phyloP scores from a whole-genome alignment of 2,113 vertebrate species.

The Tetrao urogallus region DNA sequence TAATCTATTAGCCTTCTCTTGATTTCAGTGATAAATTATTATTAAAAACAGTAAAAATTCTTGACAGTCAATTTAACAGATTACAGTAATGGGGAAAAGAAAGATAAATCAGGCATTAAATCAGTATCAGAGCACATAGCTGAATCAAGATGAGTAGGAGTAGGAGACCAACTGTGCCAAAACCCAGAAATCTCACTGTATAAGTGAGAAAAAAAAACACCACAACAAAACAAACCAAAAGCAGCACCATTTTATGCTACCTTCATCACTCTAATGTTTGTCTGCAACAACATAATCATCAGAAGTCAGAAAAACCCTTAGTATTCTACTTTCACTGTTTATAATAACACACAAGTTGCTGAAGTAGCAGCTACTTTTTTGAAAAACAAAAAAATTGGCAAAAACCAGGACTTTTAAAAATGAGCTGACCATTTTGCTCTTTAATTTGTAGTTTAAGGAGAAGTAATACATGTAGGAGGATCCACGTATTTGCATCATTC shows the following conservation, averaged over 20 bases:
- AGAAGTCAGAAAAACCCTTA: not conserved
- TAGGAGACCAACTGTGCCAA: not conserved
- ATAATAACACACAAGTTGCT: not conserved
- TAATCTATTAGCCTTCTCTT: not conserved
- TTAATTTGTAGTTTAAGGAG: not conserved
- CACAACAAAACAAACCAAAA: not conserved
- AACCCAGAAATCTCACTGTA: not conserved
- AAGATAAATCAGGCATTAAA: not conserved
- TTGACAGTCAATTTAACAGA: not conserved
- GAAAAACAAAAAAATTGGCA: not conserved
- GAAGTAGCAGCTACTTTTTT: not conserved
- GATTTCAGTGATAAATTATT: not conserved
- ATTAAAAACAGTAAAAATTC: not conserved
- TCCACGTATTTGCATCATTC: not conserved
- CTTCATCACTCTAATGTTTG: not conserved
- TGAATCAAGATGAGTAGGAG: not conserved
- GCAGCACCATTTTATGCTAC: not conserved
- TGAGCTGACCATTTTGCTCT: not conserved
- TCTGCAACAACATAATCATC: not conserved
- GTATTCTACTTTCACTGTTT: not conserved
- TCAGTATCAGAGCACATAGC: not conserved
- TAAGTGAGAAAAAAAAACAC: not conserved
- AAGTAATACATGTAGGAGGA: not conserved
- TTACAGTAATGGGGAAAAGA: not conserved
- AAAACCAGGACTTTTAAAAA: not conserved